Conservation (phyloP, 2,888 invertebrate genomes). For the Elysia crispata region DNA sequence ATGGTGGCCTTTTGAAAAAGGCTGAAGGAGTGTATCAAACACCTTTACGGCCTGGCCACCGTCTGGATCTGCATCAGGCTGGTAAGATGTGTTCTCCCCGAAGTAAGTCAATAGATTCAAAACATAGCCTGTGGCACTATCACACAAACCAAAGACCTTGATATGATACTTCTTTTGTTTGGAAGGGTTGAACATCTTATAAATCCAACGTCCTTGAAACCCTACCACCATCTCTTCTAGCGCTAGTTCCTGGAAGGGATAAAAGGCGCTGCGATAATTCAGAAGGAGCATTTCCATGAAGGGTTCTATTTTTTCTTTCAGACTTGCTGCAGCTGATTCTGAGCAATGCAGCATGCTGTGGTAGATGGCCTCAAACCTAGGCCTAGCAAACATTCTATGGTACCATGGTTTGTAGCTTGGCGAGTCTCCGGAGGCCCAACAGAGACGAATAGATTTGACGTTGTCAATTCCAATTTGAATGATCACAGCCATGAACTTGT, state of each 20-base stretch:
- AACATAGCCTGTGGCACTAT: background rate
- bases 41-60: background rate
- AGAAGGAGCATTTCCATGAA: background rate
- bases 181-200: background rate
- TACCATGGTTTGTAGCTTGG: slow-evolving; percentile 13
- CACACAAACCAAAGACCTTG: too few species aligned
- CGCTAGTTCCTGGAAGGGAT: slow-evolving; percentile 14
- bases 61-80: background rate
- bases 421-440: background rate
- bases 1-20: background rate
- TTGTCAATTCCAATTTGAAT: slow-evolving; percentile 9
- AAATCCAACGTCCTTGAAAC: background rate
- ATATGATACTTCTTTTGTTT: background rate
- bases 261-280: slow-evolving; percentile 17
- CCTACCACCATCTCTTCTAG: slow-evolving; percentile 17
- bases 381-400: slow-evolving; percentile 16
- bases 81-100: background rate
- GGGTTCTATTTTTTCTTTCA: slow-evolving; percentile 21
- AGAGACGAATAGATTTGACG: background rate
- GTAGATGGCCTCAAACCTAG: slow-evolving; percentile 21
- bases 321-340: background rate
- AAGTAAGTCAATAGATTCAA: background rate
- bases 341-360: slow-evolving; percentile 23
- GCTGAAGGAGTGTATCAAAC: background rate
- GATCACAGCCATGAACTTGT: slow-evolving; percentile 9